These are phyloP conservation scores for Gouania willdenowi DNA, from an alignment of 2,797 vertebrate genomes.

Conservation along the genomic window DNA sequence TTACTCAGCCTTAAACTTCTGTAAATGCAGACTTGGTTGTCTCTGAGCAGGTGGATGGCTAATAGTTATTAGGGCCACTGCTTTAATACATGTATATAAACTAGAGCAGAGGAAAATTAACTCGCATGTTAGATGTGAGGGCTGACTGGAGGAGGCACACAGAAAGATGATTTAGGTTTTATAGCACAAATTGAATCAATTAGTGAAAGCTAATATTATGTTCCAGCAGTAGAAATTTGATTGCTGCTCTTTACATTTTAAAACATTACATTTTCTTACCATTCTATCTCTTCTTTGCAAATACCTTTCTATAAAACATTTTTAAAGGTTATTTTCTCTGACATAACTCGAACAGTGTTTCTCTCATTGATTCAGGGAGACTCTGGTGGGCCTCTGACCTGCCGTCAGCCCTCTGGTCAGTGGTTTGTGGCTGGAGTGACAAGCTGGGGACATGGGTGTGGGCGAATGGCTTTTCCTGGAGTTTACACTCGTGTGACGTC, in stretches of 20 bases:
- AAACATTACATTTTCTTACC: too few species aligned
- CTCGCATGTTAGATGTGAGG: too few species aligned
- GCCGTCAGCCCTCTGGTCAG: constrained; percentile 80
- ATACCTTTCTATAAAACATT: too few species aligned
- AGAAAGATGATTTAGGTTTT: too few species aligned
- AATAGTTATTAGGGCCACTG: constrained; percentile 2
- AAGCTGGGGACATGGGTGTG: constrained; percentile 95
- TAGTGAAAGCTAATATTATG: too few species aligned
- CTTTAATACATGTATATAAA: constrained; percentile 7
- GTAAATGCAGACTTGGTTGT: constrained; percentile 1
- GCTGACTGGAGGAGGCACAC: too few species aligned
- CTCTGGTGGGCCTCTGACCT: constrained; percentile 89
- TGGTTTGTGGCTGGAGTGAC: constrained; percentile 96
- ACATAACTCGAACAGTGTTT: background rate
- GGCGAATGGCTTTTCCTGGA: constrained; percentile 84
- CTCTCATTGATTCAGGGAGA: constrained; percentile 78
- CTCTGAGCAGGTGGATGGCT: background rate
- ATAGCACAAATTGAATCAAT: too few species aligned
- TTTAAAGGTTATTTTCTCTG: too few species aligned
- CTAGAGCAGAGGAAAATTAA: constrained; percentile 5
- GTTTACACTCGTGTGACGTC: constrained; percentile 89
- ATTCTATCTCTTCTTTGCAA: too few species aligned
- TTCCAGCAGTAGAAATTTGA: too few species aligned
- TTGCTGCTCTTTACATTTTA: too few species aligned
- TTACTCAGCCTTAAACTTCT: too few species aligned